These are phyloP conservation scores for Luperina testacea DNA, from an alignment of 2,888 invertebrate genomes.

Conservation along the genomic window DNA sequence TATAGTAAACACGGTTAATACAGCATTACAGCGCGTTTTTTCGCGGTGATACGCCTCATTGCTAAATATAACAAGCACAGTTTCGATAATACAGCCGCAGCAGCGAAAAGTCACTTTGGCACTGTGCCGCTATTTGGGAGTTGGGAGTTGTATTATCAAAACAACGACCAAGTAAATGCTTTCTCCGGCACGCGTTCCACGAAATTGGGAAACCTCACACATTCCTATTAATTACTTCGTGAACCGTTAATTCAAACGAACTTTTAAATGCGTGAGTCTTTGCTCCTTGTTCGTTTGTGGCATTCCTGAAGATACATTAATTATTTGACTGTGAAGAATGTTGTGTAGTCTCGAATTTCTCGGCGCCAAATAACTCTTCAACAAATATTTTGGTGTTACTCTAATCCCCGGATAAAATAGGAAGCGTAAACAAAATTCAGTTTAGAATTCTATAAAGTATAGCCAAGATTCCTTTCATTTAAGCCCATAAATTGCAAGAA, in stretches of 20 bases:
- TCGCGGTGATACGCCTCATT: constrained; percentile 73
- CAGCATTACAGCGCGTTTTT: constrained; percentile 71
- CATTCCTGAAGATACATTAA: constrained; percentile 42
- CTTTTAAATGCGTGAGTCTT: constrained; percentile 44
- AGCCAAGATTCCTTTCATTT: constrained; percentile 66
- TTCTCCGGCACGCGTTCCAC: constrained; percentile 71
- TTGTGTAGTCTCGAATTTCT: constrained; percentile 27
- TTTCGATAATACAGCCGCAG: constrained; percentile 63
- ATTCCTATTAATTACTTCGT: constrained; percentile 64
- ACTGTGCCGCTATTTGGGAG: constrained; percentile 71
- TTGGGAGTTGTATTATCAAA: constrained; percentile 71
- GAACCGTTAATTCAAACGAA: constrained; percentile 62
- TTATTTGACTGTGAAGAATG: constrained; percentile 38
- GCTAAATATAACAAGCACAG: constrained; percentile 76
- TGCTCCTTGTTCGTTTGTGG: constrained; percentile 33
- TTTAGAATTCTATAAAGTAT: constrained; percentile 56
- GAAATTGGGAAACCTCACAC: constrained; percentile 71
- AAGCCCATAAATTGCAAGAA: constrained; percentile 78
- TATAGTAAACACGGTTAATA: constrained; percentile 77
- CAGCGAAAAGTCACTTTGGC: constrained; percentile 71
- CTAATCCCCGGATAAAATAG: constrained; percentile 24
- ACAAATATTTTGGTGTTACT: constrained; percentile 23
- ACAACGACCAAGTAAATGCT: constrained; percentile 73
- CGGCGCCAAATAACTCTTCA: constrained; percentile 18
- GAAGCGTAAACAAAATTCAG: constrained; percentile 50